Evolutionary conservation across 2,888 invertebrate species (phyloP).

Genomic region (Agrochola lota): DNA sequence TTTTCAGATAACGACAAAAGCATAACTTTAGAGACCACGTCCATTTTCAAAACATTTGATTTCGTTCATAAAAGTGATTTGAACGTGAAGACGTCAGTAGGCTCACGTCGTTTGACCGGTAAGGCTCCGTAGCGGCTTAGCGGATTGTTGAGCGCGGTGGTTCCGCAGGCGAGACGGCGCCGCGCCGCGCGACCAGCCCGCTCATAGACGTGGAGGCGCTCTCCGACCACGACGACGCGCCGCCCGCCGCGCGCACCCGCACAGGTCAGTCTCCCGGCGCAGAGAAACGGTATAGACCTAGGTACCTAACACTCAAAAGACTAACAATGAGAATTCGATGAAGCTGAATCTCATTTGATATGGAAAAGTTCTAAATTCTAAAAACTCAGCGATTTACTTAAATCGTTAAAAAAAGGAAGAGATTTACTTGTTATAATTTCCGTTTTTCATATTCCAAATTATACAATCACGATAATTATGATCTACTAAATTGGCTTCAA

Average conservation of each 20-base stretch:
- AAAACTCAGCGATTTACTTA: background rate
- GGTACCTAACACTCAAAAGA: conserved; percentile 26
- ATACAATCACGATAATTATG: conserved; percentile 20
- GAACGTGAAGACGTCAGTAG: conserved; percentile 62
- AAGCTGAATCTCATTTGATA: conserved; percentile 19
- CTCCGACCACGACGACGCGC: conserved; percentile 89
- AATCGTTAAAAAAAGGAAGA: conserved; percentile 23
- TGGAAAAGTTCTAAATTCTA: background rate
- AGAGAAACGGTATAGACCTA: conserved; percentile 84
- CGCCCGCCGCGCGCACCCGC: conserved; percentile 86
- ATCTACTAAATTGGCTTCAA: conserved; percentile 54
- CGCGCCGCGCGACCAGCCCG: conserved; percentile 91
- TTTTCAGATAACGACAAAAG: conserved; percentile 61
- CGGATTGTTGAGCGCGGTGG: conserved; percentile 73
- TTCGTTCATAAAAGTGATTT: conserved; percentile 63
- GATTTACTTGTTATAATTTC: conserved; percentile 13
- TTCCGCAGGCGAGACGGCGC: conserved; percentile 92
- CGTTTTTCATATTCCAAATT: conserved; percentile 36
- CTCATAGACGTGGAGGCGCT: conserved; percentile 93
- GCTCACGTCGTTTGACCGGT: conserved; percentile 69
- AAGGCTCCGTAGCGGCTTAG: conserved; percentile 70
- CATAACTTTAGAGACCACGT: conserved; percentile 59
- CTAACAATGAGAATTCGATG: conserved; percentile 10
- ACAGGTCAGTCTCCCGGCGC: conserved; percentile 90
- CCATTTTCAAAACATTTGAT: conserved; percentile 61